Evolutionary conservation across 2,888 invertebrate genomes (phyloP).

Genomic region (Leptopilina syphax): DNA sequence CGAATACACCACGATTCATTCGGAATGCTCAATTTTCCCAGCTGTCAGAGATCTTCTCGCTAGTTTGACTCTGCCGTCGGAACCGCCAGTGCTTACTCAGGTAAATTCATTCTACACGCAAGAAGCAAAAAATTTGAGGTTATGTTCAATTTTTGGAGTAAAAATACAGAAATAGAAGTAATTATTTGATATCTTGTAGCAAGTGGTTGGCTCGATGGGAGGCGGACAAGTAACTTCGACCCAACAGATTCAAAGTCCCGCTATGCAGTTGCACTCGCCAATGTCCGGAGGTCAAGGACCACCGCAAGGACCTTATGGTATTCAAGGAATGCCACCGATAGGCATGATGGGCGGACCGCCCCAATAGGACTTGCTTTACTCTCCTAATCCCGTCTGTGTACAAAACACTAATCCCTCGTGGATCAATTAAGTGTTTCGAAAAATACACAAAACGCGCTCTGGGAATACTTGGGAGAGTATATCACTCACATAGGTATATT

Average conservation of each 20-base stretch:
- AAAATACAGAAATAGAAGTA: too few relatives aligned
- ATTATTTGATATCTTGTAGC: constrained; percentile 43
- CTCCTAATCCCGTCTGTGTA: constrained; percentile 62
- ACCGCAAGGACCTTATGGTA: constrained; percentile 73
- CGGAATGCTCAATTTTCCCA: constrained; percentile 94
- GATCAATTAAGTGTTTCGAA: constrained; percentile 54
- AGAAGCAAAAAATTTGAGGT: neutral
- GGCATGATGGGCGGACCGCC: constrained; percentile 75
- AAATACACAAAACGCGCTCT: neutral
- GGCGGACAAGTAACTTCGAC: constrained; percentile 78
- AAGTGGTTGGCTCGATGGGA: constrained; percentile 77
- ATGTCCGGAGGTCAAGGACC: constrained; percentile 77
- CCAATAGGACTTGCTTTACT: constrained; percentile 71
- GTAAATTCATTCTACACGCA: constrained; percentile 46
- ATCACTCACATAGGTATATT: neutral
- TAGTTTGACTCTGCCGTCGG: constrained; percentile 89
- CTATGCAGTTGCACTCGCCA: constrained; percentile 80
- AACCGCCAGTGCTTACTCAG: constrained; percentile 81
- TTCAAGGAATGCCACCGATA: constrained; percentile 73
- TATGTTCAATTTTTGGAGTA: neutral
- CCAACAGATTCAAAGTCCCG: constrained; percentile 79
- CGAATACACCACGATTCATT: constrained; percentile 82
- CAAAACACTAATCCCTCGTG: constrained; percentile 60
- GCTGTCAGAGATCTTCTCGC: constrained; percentile 92
- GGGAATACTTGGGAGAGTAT: constrained; percentile 30